A percentile compares a stretch with the other conserved stretches of the same genome.
Evolutionary conservation across 2,888 invertebrate species (phyloP).

Genomic region (Ichneumon xanthorius): DNA sequence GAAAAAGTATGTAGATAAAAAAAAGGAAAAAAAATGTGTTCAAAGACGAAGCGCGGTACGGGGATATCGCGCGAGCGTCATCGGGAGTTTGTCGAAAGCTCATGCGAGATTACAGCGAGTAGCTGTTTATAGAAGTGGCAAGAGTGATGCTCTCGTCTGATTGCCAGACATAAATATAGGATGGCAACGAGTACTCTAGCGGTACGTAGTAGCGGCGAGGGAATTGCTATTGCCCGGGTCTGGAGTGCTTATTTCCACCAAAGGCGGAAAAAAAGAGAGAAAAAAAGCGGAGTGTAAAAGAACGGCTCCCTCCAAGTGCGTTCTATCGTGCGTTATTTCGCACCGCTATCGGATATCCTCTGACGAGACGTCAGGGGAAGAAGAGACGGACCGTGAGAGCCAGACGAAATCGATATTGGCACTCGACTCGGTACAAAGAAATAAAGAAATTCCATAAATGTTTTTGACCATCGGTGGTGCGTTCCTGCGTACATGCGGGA

Average conservation of each 20-base stretch:
- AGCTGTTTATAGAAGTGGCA: conserved; percentile 47
- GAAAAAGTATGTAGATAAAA: neutral
- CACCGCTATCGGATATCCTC: conserved; percentile 43
- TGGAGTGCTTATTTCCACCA: conserved; percentile 51
- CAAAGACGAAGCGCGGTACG: neutral
- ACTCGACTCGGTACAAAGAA: conserved; percentile 40
- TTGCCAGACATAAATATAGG: conserved; percentile 51
- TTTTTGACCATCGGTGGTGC: neutral
- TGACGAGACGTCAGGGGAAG: conserved; percentile 43
- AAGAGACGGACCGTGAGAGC: conserved; percentile 31
- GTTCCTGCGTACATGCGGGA: neutral
- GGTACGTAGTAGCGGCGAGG: conserved; percentile 21
- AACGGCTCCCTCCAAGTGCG: neutral
- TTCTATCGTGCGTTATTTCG: conserved; percentile 13
- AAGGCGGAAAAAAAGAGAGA: conserved; percentile 31
- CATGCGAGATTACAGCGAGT: conserved; percentile 41
- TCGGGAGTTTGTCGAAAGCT: conserved; percentile 45
- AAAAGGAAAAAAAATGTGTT: neutral
- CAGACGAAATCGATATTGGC: conserved; percentile 55
- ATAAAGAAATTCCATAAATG: conserved; percentile 18
- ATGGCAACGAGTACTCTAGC: conserved; percentile 24
- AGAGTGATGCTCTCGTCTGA: conserved; percentile 48
- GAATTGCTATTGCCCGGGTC: conserved; percentile 55
- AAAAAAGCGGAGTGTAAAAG: conserved; percentile 16
- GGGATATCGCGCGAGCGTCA: conserved; percentile 17